These are phyloP conservation scores for Stercorarius parasiticus DNA, from an alignment of 2,113 vertebrate genomes.

Conservation along the genomic window DNA sequence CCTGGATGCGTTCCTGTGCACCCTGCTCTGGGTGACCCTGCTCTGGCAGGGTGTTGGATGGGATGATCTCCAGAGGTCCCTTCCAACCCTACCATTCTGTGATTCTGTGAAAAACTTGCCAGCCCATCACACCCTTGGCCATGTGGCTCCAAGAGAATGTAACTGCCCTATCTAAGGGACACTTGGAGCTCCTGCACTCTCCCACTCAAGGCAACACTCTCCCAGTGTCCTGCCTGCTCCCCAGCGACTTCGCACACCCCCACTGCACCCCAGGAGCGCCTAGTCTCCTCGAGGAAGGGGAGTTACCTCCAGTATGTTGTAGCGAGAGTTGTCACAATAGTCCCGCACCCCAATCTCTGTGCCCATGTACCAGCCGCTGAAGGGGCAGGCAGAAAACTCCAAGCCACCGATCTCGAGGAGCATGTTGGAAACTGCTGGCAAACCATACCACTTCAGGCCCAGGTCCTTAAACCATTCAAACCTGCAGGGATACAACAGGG, in stretches of 20 bases:
- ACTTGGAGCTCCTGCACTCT: neutral
- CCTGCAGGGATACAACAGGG: conserved; percentile 64
- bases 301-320: conserved; percentile 94
- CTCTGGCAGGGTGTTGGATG: too few species aligned
- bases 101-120: too few species aligned
- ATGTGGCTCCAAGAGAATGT: neutral
- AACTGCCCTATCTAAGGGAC: neutral
- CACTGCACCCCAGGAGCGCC: neutral
- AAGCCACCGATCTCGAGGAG: conserved; percentile 93
- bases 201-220: neutral
- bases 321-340: conserved; percentile 95
- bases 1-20: too few species aligned
- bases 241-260: neutral
- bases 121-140: neutral
- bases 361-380: conserved; percentile 99
- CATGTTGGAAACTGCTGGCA: conserved; percentile 96
- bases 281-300: neutral
- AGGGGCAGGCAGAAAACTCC: conserved; percentile 93
- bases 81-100: too few species aligned
- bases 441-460: conserved; percentile 92
- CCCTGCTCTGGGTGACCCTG: too few species aligned
- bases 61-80: too few species aligned
- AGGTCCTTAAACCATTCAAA: conserved; percentile 94
- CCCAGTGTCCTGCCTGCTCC: neutral
- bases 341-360: conserved; percentile 97